Conservation (phyloP, 2,888 invertebrate species). For the Coremacera marginata region DNA sequence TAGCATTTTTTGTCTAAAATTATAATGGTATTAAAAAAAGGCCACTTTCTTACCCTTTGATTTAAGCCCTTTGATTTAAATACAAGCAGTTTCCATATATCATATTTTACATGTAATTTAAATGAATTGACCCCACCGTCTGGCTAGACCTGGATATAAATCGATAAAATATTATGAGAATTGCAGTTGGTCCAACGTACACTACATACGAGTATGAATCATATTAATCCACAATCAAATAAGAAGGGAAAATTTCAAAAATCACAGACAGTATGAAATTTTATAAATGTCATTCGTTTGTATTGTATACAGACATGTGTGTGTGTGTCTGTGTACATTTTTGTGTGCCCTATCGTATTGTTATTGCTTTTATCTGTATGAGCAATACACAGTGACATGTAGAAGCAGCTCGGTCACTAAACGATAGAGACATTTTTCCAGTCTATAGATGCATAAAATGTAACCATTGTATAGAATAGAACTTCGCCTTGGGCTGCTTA, state of each 20-base stretch:
- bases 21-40: too few species aligned
- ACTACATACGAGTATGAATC: constrained; percentile 10
- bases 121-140: neutral
- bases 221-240: constrained; percentile 18
- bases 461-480: constrained; percentile 6
- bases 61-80: too few species aligned
- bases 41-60: too few species aligned
- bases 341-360: neutral
- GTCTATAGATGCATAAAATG: constrained; percentile 23
- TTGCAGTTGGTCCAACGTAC: neutral
- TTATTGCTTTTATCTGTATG: neutral
- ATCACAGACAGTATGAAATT: neutral
- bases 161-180: constrained; percentile 7
- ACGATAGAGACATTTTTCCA: constrained; percentile 17
- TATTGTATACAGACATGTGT: neutral
- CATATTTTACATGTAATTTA: too few species aligned
- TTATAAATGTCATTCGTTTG: neutral
- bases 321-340: neutral
- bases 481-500: too few species aligned
- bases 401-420: neutral
- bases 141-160: neutral
- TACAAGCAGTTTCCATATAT: too few species aligned
- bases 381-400: neutral
- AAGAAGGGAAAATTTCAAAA: neutral
- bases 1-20: too few species aligned